Evolutionary conservation across 2,888 invertebrate genomes (phyloP).

Genomic region (Doris montereyensis): DNA sequence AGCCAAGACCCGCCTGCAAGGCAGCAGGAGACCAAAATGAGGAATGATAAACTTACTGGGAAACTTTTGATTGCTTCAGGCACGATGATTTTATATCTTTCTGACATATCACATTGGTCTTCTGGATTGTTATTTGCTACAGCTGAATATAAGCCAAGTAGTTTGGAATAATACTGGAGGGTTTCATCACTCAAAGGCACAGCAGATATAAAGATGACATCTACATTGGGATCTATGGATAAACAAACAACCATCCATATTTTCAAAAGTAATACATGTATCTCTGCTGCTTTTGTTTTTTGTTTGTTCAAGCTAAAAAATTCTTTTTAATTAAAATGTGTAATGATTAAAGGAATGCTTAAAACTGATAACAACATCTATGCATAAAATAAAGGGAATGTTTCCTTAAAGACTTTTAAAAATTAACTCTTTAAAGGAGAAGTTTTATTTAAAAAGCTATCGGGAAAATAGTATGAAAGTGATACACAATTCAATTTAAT

Average conservation of each 20-base stretch:
- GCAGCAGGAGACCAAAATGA: background rate
- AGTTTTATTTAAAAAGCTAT: too few species aligned
- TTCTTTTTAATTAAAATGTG: too few species aligned
- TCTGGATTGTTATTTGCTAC: constrained; percentile 69
- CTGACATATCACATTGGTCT: constrained; percentile 64
- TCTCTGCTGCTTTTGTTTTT: too few species aligned
- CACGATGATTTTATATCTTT: constrained; percentile 70
- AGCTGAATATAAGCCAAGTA: constrained; percentile 69
- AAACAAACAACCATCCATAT: too few species aligned
- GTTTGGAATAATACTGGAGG: constrained; percentile 71
- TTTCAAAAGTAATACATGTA: too few species aligned
- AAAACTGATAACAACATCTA: background rate
- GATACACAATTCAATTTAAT: too few species aligned
- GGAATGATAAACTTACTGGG: constrained; percentile 62
- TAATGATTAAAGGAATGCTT: too few species aligned
- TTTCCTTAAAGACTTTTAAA: background rate
- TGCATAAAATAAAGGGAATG: background rate
- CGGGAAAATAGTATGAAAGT: too few species aligned
- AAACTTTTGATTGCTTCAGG: constrained; percentile 72
- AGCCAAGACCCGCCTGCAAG: too few species aligned
- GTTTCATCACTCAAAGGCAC: constrained; percentile 72
- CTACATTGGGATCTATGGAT: constrained; percentile 71
- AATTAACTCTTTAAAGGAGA: too few species aligned
- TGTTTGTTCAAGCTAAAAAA: too few species aligned
- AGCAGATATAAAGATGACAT: constrained; percentile 72